Evolutionary conservation across 2,888 invertebrate genomes (phyloP), one percentile per base, ranked within the genome.

Genomic region (Tetramorium bicarinatum): DNA sequence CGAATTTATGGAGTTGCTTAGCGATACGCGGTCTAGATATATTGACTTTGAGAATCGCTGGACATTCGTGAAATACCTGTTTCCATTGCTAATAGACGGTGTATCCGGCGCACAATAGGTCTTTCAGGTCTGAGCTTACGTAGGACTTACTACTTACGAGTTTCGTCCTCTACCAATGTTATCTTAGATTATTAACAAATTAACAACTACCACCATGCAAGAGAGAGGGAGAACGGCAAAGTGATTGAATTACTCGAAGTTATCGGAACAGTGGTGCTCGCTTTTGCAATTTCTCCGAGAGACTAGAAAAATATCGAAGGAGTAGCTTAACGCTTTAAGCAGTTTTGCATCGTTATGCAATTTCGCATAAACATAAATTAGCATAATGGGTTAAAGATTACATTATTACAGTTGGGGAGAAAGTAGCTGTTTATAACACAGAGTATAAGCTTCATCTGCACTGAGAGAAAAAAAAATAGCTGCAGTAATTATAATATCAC

Each of bases 1-100:
- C 54, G 82, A 89, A 91, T 89, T 91, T 90, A 90, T 91, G 47
- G 87, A 74, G 85, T 87, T 82, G 76, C 84, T 81, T 72, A 61
- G 56, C 59, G 47, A 44, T 52, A 25, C 38, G 54, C 29, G 2
- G 38, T n/a, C 34, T 15, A 29, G 18, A 61, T 81, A 61, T 82
- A 86, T 90, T 85, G 89, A 88, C 85, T 89, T 82, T 85, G 84
- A 85, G 67, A 80, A 84, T 75, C 82, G 49, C 72, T 49, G 49
- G 79, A 59, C 71, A 76, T 62, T 77, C 41, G 52, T 34, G 56
- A 52, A 54, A 66, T 77, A 66, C 47, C 52, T 69, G 77, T 79
- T 82, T 82, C 67, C 77, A 82, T 82, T 82, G 82, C 77, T 77
- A 75, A 81, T 81, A 67, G 67, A 67, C 67, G 67, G 18, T 8